Evolutionary conservation across 2,888 invertebrate species (phyloP).

Genomic region (Acheta domesticus): DNA sequence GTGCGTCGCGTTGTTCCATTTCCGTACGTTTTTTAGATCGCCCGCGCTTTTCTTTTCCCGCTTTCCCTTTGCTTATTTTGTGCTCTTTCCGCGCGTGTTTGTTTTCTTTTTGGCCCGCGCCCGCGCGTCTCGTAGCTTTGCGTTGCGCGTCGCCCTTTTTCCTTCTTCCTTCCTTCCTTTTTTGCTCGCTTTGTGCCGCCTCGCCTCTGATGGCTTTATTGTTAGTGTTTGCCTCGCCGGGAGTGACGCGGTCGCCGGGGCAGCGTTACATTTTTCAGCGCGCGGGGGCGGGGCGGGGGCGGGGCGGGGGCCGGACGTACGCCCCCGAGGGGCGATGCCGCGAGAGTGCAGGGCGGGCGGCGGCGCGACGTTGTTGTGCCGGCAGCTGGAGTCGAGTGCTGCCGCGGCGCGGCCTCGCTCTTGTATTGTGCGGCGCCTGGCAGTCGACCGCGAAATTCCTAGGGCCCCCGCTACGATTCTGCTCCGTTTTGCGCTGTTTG

Average conservation of each 20-base stretch:
- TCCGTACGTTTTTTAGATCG: slow-evolving; percentile 18
- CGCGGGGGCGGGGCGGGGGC: background rate
- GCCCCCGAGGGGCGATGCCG: too few relatives aligned
- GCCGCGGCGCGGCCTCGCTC: too few relatives aligned
- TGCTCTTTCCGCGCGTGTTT: slow-evolving; percentile 35
- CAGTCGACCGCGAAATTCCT: too few relatives aligned
- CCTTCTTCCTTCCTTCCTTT: slow-evolving; percentile 33
- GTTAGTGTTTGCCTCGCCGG: slow-evolving; percentile 2
- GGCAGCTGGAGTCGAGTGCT: too few relatives aligned
- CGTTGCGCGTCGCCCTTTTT: slow-evolving; percentile 26
- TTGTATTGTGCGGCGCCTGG: too few relatives aligned
- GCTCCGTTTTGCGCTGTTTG: too few relatives aligned
- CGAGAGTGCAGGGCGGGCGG: too few relatives aligned
- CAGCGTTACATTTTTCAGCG: slow-evolving; percentile 1
- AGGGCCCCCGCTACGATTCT: too few relatives aligned
- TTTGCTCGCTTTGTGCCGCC: slow-evolving; percentile 36
- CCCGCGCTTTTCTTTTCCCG: slow-evolving; percentile 26
- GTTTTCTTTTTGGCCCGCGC: slow-evolving; percentile 34
- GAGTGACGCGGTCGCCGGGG: background rate
- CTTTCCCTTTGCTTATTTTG: slow-evolving; percentile 41
- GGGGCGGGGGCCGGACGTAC: too few relatives aligned
- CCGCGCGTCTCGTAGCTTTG: too few relatives aligned
- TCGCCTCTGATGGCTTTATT: slow-evolving; percentile 32
- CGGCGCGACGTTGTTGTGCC: too few relatives aligned
- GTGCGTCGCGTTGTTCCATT: slow-evolving; percentile 28